Evolutionary conservation across 2,797 vertebrate genomes (phyloP), one percentile per base, ranked within the genome.

Genomic region (Lepus townsendii): DNA sequence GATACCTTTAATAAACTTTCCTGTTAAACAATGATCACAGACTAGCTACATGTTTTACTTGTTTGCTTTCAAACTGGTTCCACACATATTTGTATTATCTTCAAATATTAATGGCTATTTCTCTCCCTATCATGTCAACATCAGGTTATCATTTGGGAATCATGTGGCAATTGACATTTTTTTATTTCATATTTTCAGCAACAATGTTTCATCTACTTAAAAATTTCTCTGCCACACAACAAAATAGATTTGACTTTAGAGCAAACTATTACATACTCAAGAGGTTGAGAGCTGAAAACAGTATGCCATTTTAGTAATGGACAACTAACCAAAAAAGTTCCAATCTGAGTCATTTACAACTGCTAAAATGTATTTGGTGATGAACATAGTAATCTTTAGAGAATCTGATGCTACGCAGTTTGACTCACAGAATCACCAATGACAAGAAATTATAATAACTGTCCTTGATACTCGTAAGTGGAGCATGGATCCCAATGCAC

Each of bases 131-230:
- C 60, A 47, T 92, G 95, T 62, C 52, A 78, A 91, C 95, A 86
- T 91, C 30, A 85, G 95, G 57, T 24, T 88, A 86, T 94, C 65
- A 96, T 96, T 92, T 94, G 92, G 79, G 83, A 96, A 97, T 35
- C 88, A 32, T 42, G 85, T 3, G 14, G 12, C 27, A 94, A 42
- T 73, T 10, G 2, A 16, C 92, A 97, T 47, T 4, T 92, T 91
- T 93, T 68, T 96, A 97, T 95, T 85, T 27, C 19, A 35, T 91
- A 71, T 95, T 95, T 82, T 68, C 16, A 42, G 50, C 22, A 95
- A 60, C 20, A 91, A 83, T 73, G 83, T 95, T 96, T 90, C 62
- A 75, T 88, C 68, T 52, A 17, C 17, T 63, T 66, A 94, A 88
- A 82, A 92, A 96, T 80, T 27, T 89, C 42, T 85, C 76, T 52